Percentiles rank a stretch among this genome's conserved stretches.
These are phyloP conservation scores for Thamnaconus septentrionalis DNA, from an alignment of 2,113 vertebrate genomes.

Conservation along the genomic window DNA sequence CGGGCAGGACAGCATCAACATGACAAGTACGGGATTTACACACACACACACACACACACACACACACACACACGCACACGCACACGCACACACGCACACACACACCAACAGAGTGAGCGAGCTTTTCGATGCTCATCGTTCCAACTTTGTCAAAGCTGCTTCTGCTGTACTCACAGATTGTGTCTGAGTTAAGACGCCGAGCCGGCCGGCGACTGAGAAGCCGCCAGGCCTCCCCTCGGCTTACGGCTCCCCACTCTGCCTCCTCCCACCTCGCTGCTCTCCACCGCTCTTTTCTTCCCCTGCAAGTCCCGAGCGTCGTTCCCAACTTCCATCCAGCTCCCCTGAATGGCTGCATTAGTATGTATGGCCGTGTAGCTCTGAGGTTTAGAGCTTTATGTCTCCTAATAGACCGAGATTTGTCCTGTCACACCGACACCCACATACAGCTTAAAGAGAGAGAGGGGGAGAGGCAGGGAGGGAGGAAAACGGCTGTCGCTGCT, in stretches of 20 bases:
- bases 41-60: no score
- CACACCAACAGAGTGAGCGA: slow-evolving; percentile 9
- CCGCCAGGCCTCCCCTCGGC: slow-evolving; percentile 33
- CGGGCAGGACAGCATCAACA: no score
- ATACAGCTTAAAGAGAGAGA: slow-evolving; percentile 53
- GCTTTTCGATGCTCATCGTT: slow-evolving; percentile 28
- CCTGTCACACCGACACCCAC: slow-evolving; percentile 70
- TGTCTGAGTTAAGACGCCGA: slow-evolving; percentile 49
- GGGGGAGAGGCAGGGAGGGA: slow-evolving; percentile 24
- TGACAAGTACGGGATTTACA: no score
- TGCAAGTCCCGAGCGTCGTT: slow-evolving; percentile 33
- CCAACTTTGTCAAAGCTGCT: slow-evolving; percentile 50
- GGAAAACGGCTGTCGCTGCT: slow-evolving; percentile 32
- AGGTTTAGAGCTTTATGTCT: slow-evolving; percentile 74
- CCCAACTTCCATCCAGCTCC: slow-evolving; percentile 41
- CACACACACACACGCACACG: neutral
- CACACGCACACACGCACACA: slow-evolving; percentile 5
- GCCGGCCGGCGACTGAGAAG: slow-evolving; percentile 50
- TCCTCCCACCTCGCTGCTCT: slow-evolving; percentile 33
- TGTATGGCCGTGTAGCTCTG: slow-evolving; percentile 62
- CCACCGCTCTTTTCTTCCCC: slow-evolving; percentile 32
- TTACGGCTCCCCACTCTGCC: slow-evolving; percentile 43
- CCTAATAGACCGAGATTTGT: slow-evolving; percentile 75
- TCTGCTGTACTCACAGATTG: slow-evolving; percentile 45
- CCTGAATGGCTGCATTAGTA: slow-evolving; percentile 62